Base-by-base conservation (phyloP, 2,888 invertebrate species). In the Brachypterus glaber region DNA sequence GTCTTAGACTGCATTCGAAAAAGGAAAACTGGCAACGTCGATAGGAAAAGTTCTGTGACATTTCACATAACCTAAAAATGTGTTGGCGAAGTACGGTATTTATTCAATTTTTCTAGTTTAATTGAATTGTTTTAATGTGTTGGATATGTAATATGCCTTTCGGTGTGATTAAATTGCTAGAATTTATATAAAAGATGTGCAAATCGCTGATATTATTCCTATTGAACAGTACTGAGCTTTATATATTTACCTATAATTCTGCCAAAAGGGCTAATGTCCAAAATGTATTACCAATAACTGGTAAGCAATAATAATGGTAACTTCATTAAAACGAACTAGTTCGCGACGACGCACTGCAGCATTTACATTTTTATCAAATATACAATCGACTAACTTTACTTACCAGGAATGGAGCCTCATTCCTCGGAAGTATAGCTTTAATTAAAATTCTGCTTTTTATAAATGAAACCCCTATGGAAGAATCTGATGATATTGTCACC, bases 301-400 rank as follows among this genome's bases (percentile, higher is more conserved):
- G 35, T 36, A n/a, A n/a, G n/a, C 2, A 35, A 39, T 35, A 39
- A 34, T 43, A 59, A 73, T 73, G 73, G 72, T 73, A 67, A 68
- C 65, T 57, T 67, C 69, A 52, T 53, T 70, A 49, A 72, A 69
- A 59, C 67, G 70, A 54, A 69, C 69, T 57, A 78, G 80, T 68
- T 84, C 85, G 58, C 77, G 87, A 60, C 77, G 89, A 68, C 78
- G 90, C 66, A 76, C 91, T 55, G 90, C 92, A 60, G 95, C 95
- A 52, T 77, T 92, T 58, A 86, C 89, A 59, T 96, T 95, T 72
- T 74, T 96, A 53, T 84, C 91, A 37, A 95, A 93, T 69, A 95
- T 96, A 84, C 62, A 78, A 79, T 43, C 77, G 73, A 64, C 63
- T 78, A 57, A 70, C 68, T 16, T 52, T 67, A 18, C 47, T 70